A percentile compares a stretch with the other conserved stretches of the same genome.
Conservation (phyloP, 2,888 invertebrate genomes). For the Prenolepis imparis region DNA sequence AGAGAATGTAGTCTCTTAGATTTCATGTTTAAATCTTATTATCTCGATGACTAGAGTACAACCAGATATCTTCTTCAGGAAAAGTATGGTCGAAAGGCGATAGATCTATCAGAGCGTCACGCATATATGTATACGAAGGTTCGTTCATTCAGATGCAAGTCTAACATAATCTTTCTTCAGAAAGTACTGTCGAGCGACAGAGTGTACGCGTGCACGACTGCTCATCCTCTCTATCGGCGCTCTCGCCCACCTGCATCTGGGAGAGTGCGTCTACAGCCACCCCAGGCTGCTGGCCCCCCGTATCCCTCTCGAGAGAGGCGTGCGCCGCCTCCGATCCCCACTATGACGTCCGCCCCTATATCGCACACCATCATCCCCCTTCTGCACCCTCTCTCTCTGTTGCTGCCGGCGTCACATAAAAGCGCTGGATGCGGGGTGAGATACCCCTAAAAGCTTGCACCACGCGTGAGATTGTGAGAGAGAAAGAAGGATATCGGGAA, state of each 20-base stretch:
- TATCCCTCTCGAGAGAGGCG: slow-evolving; percentile 75
- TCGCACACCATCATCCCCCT: slow-evolving; percentile 66
- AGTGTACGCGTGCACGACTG: slow-evolving; percentile 73
- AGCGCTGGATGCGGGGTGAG: slow-evolving; percentile 72
- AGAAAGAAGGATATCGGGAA: slow-evolving; percentile 64
- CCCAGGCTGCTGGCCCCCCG: slow-evolving; percentile 71
- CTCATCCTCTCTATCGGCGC: slow-evolving; percentile 66
- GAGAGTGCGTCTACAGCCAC: slow-evolving; percentile 74
- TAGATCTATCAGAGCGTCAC: not conserved
- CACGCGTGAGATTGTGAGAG: slow-evolving; percentile 59
- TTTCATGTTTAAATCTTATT: not conserved
- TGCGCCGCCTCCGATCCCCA: slow-evolving; percentile 81
- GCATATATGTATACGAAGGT: not conserved
- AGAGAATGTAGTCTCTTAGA: not conserved
- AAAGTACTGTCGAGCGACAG: slow-evolving; percentile 70
- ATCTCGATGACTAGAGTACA: not conserved
- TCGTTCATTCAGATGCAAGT: slow-evolving; percentile 2
- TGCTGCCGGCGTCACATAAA: slow-evolving; percentile 72
- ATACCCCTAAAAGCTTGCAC: slow-evolving; percentile 73
- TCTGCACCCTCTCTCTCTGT: slow-evolving; percentile 63
- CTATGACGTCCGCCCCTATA: slow-evolving; percentile 78
- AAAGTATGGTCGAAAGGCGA: not conserved
- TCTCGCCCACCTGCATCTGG: slow-evolving; percentile 75
- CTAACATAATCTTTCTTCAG: slow-evolving; percentile 26
- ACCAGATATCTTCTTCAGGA: not conserved